Base-by-base conservation (phyloP, 2,888 invertebrate species). In the Diaphora mendica region DNA sequence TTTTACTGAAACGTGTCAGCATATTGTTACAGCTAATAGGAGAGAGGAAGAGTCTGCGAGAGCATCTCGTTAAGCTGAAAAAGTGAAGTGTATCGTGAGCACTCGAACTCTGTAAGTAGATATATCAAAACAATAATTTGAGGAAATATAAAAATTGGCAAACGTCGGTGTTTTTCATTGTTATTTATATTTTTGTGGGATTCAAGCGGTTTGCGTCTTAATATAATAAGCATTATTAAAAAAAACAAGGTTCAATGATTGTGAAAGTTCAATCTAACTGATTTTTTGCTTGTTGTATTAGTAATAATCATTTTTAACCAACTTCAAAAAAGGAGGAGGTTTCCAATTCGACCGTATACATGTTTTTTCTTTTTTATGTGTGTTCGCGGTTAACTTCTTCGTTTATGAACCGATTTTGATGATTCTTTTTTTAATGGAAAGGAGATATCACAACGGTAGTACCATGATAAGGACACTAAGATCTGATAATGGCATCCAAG, bases 21-120 rank as follows among this genome's bases (percentile, higher is more conserved):
- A 85, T 85, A 88, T 87, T 87, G 88, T 89, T 88, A 88, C 85
- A 86, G 85, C 84, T 87, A 88, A 88, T 88, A 86, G 39, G 68
- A 35, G 81, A 17, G 15, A 48, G 44, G 9, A 9, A 44, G 48
- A 81, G 72, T 78, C 75, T 74, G 68, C 70, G 69, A 78, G 80
- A 74, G 67, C 23, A 42, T 30, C 77, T 80, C 77, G 79, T 82
- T 82, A 78, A 74, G 70, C 71, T 74, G 77, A 74, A 69, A 76
- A 69, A 62, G 75, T 81, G 77, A 76, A 76, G 73, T 75, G 73
- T 72, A 74, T 65, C 62, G 55, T 48, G 69, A 71, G 62, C 80
- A 85, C 82, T 81, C 81, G 83, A 72, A 80, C 68, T 72, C 71
- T 66, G 67, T 51, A 33, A 51, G n/a, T 35, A n/a, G 51, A 8